Base-by-base conservation (phyloP, 2,888 invertebrate genomes). In the Prosapia bicincta region DNA sequence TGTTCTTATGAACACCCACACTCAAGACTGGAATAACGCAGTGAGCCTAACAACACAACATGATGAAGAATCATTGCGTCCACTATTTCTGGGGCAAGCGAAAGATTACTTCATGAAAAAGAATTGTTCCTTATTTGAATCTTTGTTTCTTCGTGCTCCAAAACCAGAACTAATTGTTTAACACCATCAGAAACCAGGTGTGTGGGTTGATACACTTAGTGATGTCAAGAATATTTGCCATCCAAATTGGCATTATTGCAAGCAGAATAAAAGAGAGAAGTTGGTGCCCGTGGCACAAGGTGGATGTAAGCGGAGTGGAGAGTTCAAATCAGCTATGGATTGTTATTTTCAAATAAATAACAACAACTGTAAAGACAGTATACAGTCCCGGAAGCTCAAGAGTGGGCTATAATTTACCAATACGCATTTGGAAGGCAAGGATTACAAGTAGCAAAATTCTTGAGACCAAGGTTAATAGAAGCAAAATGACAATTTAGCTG, bases 191-290 rank as follows among this genome's bases (percentile, higher is more conserved):
- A 88, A 89, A 73, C 87, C 88, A 85, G 95, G 93, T 74, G 91
- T 98, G 90, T 98, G 97, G 94, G 93, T 95, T 66, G 99, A 99
- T 84, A 99, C 99, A 0, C 87, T 97, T 71, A 90, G 98, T 68
- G 94, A 10, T 96, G 97, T 80, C 93, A 97, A 82, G 98, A 99
- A 84, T 98, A 99, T 83, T 85, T 96, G 24, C 96, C 97, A 0
- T 86, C 88, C 32, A 90, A 90, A 78, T 85, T 93, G 76, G 88
- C 89, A 25, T 88, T 90, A 68, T 84, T 95, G 10, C 90, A 92
- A 83, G 87, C 87, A 0, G 90, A 90, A 82, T 90, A 89, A 82
- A 88, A 90, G 78, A 85, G 85, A 74, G 86, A 88, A 54, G 87
- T 86, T 80, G 87, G 85, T 78, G 85, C 84, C 79, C 85, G 85